These are phyloP conservation scores for Drosophila eohydei DNA, from an alignment of 2,888 invertebrate genomes.

Conservation along the genomic window DNA sequence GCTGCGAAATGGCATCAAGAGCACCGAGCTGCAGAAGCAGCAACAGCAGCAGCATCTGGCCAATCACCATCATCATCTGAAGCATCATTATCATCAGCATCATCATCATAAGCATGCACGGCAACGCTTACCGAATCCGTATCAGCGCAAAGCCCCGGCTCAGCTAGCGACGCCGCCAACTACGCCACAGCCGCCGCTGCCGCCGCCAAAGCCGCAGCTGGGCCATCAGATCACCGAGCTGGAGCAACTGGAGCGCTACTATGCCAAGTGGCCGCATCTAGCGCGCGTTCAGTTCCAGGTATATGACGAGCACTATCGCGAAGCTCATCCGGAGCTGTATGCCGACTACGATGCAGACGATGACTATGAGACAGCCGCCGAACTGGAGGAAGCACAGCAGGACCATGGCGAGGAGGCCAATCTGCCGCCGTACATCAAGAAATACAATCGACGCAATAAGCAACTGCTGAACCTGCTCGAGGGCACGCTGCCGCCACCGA, in stretches of 20 bases:
- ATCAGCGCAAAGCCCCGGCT: conserved; percentile 44
- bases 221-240: conserved; percentile 82
- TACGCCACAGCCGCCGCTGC: conserved; percentile 54
- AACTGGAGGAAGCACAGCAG: conserved; percentile 71
- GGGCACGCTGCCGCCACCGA: conserved; percentile 81
- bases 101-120: conserved; percentile 40
- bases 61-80: conserved; percentile 34
- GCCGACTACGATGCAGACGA: conserved; percentile 72
- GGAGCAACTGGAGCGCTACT: conserved; percentile 82
- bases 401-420: conserved; percentile 74
- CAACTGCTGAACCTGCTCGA: conserved; percentile 83
- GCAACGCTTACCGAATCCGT: conserved; percentile 46
- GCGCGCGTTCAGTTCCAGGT: conserved; percentile 82
- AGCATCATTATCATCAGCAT: conserved; percentile 41
- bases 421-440: conserved; percentile 84
- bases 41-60: conserved; percentile 18
- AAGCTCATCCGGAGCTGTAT: conserved; percentile 71
- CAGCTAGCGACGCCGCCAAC: conserved; percentile 14
- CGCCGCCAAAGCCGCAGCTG: conserved; percentile 65
- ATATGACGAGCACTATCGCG: conserved; percentile 78
- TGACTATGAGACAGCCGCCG: conserved; percentile 72
- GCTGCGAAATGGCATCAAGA: conserved; percentile 71
- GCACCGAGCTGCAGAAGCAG: conserved; percentile 41
- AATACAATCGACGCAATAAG: conserved; percentile 84
- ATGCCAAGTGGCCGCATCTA: conserved; percentile 84